Evolutionary conservation across 1,140 invertebrate species (phyloP), one percentile per base, ranked within the genome.

Genomic region (Phymastichus coffea): DNA sequence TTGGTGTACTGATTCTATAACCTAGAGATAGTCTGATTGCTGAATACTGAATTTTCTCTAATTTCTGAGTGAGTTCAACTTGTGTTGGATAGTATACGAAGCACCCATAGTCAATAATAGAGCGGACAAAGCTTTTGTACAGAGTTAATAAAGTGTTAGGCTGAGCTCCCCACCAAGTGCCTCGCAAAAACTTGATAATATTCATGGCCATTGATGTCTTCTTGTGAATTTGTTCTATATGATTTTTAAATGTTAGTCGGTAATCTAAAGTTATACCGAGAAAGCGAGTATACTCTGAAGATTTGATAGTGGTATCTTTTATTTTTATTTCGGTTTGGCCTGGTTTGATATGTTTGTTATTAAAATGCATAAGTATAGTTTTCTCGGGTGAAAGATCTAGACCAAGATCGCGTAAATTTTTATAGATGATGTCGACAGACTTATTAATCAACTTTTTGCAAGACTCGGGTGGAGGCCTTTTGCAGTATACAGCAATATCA

Each of bases 191-290:
- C 26, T 60, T 60, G 25, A 64, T 51, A 41, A 61, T n/a, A 41
- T 53, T 48, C 0, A 46, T 7, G 12, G 6, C 6, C 6, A 12
- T 7, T 7, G 28, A 33, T 6, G 12, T 6, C 28, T 33, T 33
- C 28, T 33, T 33, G 6, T 7, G 12, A 33, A 33, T 6, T 33
- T 33, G 28, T 33, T 33, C 6, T 33, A 7, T 12, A 33, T 33
- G 28, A 33, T 6, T 6, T 33, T 33, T 12, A 33, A 33, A 33
- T 33, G 28, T 7, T 12, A 67, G 25, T 48, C 57, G 57, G n/a
- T 37, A 25, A 41, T 64, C 54, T 12, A 64, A 55, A n/a, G 28
- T 54, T 10, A 63, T 20, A 1, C 65, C 63, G 1, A 67, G 52
- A 19, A 54, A 57, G 40, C 43, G 44, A 2, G 47, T 20, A 15